These are phyloP conservation scores for Dipodomys stephensi DNA, from an alignment of 2,113 vertebrate genomes.

Conservation along the genomic window DNA sequence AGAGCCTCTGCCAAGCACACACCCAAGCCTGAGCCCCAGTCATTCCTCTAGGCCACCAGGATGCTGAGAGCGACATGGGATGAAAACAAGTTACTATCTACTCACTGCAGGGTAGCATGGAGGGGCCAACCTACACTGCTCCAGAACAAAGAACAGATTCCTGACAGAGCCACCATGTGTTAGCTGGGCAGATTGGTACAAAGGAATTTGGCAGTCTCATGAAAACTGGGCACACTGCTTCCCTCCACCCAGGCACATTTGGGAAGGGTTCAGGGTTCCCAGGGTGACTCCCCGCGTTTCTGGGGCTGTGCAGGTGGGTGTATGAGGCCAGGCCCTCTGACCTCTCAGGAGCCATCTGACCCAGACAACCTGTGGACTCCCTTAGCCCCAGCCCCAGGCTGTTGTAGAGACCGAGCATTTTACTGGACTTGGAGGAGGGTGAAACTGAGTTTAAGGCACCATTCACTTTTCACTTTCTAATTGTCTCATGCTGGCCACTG, in stretches of 20 bases:
- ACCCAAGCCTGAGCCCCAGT: neutral
- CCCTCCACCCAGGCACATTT: neutral
- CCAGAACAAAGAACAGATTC: neutral
- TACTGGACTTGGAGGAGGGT: neutral
- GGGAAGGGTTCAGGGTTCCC: neutral
- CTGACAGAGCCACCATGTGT: neutral
- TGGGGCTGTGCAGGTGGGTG: neutral
- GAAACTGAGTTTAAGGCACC: neutral
- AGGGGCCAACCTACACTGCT: neutral
- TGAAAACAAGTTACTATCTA: neutral
- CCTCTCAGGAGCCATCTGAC: neutral
- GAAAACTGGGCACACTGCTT: neutral
- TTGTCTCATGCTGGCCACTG: neutral
- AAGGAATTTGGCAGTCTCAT: neutral
- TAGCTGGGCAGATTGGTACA: neutral
- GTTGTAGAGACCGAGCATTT: neutral
- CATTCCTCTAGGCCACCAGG: neutral
- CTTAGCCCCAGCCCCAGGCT: neutral
- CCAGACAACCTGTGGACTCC: neutral
- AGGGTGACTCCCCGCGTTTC: neutral
- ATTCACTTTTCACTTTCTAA: neutral
- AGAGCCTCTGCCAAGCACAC: neutral
- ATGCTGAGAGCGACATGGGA: neutral
- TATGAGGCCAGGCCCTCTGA: neutral
- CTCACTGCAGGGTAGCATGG: neutral